Evolutionary conservation across 2,797 vertebrate genomes (phyloP), one percentile per base, ranked within the genome.

Genomic region (Acridotheres tristis): DNA sequence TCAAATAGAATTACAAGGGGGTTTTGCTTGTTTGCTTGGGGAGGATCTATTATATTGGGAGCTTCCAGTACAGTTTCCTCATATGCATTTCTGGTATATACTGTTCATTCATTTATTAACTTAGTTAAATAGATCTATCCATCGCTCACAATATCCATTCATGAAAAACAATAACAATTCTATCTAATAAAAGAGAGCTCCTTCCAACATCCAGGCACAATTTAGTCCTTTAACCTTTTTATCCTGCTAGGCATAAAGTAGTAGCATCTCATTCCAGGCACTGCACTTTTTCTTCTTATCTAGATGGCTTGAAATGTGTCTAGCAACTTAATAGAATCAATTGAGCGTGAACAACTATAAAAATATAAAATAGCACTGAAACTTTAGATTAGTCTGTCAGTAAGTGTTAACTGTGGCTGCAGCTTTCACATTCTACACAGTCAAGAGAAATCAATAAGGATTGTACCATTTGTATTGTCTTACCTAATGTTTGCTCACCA

Each of bases 391-490:
- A 96, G 81, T 82, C 93, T 95, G 91, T 94, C 95, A 77, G 96
- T 88, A 82, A 97, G 96, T 96, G 94, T 97, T 96, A 97, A 94
- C 95, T 91, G 88, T 91, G 92, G 88, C 93, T 94, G 72, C 86
- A 90, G 96, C 94, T 96, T 95, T 95, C 95, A 88, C 78, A 73
- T 96, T 96, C 90, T 88, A 91, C 94, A 42, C 95, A 96, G 95
- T 96, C 79, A 79, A 88, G 92, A 94, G 90, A 96, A 97, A 97
- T 97, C 96, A 96, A 97, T 97, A 95, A 85, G 88, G 93, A 96
- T 97, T 97, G 93, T 96, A 96, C 96, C 94, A 96, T 97, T 97
- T 97, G 89, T 96, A 96, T 96, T 97, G 96, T 97, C 96, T 96
- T 96, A 96, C 88, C 94, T 97, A 95, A 96, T 96, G 90, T 97